Conservation (phyloP, 2,888 invertebrate species). For the Drosophila lacicola region DNA sequence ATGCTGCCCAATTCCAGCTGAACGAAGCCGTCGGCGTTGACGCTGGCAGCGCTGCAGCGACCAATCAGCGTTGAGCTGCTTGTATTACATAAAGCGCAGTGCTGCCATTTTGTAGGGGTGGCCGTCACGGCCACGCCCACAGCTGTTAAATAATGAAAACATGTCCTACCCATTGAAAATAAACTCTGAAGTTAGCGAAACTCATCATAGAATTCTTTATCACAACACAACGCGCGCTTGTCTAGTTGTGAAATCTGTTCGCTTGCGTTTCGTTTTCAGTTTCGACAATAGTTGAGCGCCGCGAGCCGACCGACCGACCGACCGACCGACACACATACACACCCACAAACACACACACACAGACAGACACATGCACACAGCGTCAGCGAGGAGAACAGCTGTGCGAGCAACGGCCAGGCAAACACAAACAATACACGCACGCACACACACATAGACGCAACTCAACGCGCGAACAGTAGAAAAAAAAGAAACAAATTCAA, state of each 20-base stretch:
- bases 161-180: slow-evolving; percentile 82
- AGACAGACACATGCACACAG: slow-evolving; percentile 9
- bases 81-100: slow-evolving; percentile 52
- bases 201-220: slow-evolving; percentile 85
- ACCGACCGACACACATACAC: not conserved
- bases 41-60: slow-evolving; percentile 28
- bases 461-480: slow-evolving; percentile 5
- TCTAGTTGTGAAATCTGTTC: slow-evolving; percentile 85
- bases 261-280: slow-evolving; percentile 82
- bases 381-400: slow-evolving; percentile 32
- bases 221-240: slow-evolving; percentile 84
- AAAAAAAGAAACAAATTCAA: not conserved
- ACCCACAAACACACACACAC: not conserved
- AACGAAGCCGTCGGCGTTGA: slow-evolving; percentile 59
- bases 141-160: slow-evolving; percentile 82
- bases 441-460: slow-evolving; percentile 8
- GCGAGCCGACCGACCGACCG: slow-evolving; percentile 15
- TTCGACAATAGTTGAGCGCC: slow-evolving; percentile 68
- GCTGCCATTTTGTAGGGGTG: slow-evolving; percentile 77
- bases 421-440: slow-evolving; percentile 18
- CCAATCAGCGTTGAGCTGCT: slow-evolving; percentile 57
- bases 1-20: slow-evolving; percentile 74
- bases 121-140: slow-evolving; percentile 74
- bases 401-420: slow-evolving; percentile 24
- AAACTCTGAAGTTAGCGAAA: slow-evolving; percentile 83